Base-by-base conservation (phyloP, 2,888 invertebrate species). In the Adelphocoris suturalis region DNA sequence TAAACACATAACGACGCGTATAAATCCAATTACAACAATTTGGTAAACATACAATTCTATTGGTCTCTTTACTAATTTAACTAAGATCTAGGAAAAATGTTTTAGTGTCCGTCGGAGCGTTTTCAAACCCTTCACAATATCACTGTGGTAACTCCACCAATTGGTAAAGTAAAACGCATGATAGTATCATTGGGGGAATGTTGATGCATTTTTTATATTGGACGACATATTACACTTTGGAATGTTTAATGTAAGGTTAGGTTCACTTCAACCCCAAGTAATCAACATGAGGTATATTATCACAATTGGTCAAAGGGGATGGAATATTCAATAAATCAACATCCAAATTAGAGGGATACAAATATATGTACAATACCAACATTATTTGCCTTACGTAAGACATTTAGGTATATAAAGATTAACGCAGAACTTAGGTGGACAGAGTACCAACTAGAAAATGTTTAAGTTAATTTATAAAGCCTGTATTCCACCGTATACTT, bases 31-130 rank as follows among this genome's bases (percentile, higher is more conserved):
- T 68, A 68, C 68, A 68, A 68, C 27, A 68, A 23, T 13, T 68
- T 68, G 68, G 68, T 68, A 68, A 68, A 68, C 68, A 68, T 68
- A 68, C 12, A 68, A 68, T 68, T 68, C 68, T 61, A 61, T 61
- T 61, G 61, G 61, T 19, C 61, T 68, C 19, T 23, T 23, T 23
- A 68, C 68, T 68, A 68, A 52, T 5, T 27, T 12, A 23, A 68
- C 19, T 68, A 23, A 68, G 68, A 68, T 23, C 19, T 23, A 23
- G 13, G 23, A 27, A 68, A 68, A 23, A 23, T 23, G 5, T 7
- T 4, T 68, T 23, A 7, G 68, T 68, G 68, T 68, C 68, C 68
- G 4, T 57, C n/a, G 37, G 57, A 57, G n/a, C 57, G 16, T n/a
- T 57, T 57, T n/a, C 57, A 57, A 57, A 19, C 11, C 19, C 68